A percentile compares a stretch with the other conserved stretches of the same genome.
These are phyloP conservation scores for Harmothoe impar DNA, from an alignment of 2,888 invertebrate genomes.

Conservation along the genomic window DNA sequence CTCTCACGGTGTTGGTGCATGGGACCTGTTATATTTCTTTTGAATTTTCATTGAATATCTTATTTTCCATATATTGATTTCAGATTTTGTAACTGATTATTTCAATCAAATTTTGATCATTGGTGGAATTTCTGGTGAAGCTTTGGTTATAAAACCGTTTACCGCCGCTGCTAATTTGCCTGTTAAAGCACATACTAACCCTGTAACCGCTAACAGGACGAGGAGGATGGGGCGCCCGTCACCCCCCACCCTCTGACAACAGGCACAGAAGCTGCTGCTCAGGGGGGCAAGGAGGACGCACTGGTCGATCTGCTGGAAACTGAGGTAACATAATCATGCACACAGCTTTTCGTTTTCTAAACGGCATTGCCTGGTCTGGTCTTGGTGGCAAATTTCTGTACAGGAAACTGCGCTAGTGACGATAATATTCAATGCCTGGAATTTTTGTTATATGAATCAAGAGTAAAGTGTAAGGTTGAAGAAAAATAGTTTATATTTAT, in stretches of 20 bases:
- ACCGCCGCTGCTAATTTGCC: background rate
- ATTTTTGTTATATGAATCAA: too few species aligned
- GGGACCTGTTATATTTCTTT: background rate
- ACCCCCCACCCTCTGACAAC: background rate
- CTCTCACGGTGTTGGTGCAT: conserved; percentile 21
- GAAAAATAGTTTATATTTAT: too few species aligned
- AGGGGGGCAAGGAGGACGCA: background rate
- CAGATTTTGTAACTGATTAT: background rate
- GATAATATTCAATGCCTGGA: too few species aligned
- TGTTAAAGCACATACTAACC: conserved; percentile 8
- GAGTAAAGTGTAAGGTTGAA: too few species aligned
- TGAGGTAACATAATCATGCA: conserved; percentile 73
- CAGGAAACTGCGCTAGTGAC: too few species aligned
- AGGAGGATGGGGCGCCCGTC: background rate
- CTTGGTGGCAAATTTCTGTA: too few species aligned
- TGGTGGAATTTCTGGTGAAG: background rate
- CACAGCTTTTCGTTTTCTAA: background rate
- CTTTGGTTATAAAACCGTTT: conserved; percentile 13
- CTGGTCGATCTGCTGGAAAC: conserved; percentile 80
- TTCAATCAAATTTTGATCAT: background rate
- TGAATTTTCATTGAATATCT: background rate
- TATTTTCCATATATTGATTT: too few species aligned
- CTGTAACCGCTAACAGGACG: conserved; percentile 23
- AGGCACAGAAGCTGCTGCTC: background rate
- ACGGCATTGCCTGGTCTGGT: background rate